Percentiles rank a stretch among this genome's conserved stretches.
Conservation (phyloP, 2,888 invertebrate genomes). For the Rhyacophila evoluta region DNA sequence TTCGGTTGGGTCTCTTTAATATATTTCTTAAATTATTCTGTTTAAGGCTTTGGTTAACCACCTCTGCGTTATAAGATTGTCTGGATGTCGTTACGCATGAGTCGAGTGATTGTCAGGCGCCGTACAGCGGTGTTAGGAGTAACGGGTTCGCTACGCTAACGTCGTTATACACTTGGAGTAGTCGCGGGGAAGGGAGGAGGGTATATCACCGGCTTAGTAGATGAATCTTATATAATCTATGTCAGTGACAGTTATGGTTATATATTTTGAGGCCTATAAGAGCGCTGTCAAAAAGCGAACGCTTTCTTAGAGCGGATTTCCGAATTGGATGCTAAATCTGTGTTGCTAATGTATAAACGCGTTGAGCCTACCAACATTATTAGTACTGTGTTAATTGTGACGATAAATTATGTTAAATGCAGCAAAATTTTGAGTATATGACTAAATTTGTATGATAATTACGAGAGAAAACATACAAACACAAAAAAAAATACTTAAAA, state of each 20-base stretch:
- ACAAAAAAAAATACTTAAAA: too few species aligned
- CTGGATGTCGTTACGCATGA: background rate
- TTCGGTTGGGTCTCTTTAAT: too few species aligned
- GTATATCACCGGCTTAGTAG: background rate
- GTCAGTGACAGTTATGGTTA: background rate
- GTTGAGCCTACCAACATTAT: too few species aligned
- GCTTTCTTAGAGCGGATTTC: background rate
- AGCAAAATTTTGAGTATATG: too few species aligned
- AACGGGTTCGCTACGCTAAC: background rate
- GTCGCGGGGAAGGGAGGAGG: background rate
- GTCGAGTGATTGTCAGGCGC: slow-evolving; percentile 12
- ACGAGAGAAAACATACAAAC: too few species aligned
- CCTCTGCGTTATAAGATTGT: background rate
- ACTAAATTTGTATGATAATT: too few species aligned
- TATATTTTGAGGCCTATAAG: background rate
- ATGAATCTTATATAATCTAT: slow-evolving; percentile 19
- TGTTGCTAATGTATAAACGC: too few species aligned
- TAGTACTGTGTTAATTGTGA: too few species aligned
- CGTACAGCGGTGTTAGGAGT: background rate
- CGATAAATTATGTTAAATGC: too few species aligned
- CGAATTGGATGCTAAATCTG: background rate
- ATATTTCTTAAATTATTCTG: too few species aligned
- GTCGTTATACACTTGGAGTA: background rate
- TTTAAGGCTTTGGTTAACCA: too few species aligned
- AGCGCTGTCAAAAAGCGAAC: background rate